Evolutionary conservation across 2,797 vertebrate genomes (phyloP).

Genomic region (Phalloptychus januarius): DNA sequence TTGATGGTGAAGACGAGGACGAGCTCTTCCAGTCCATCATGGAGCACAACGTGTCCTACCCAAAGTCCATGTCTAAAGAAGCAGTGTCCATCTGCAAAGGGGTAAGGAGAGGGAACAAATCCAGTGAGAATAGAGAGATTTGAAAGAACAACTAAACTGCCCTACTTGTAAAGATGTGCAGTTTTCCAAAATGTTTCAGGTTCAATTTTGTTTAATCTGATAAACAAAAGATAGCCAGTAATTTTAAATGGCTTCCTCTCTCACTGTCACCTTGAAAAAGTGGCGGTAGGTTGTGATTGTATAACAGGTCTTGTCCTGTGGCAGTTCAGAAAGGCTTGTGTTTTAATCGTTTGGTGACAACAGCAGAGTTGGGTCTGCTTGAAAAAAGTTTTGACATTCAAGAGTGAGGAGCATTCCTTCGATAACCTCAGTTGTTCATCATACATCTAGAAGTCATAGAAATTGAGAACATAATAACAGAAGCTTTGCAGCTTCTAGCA

Average conservation of each 20-base stretch:
- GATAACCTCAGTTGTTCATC: not conserved
- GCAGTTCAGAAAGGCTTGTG: not conserved
- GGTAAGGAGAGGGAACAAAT: conserved; percentile 75
- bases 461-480: not conserved
- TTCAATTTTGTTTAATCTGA: not conserved
- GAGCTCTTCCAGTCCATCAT: conserved; percentile 99
- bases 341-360: not conserved
- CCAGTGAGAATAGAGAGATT: not conserved
- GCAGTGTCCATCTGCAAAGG: conserved; percentile 99
- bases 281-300: not conserved
- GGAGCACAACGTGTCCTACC: conserved; percentile 98
- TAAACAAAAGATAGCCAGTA: not conserved
- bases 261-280: not conserved
- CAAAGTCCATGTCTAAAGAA: conserved; percentile 97
- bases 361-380: not conserved
- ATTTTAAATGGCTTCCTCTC: not conserved
- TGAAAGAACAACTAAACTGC: not conserved
- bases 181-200: not conserved
- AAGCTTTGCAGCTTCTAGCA: not conserved
- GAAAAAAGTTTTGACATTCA: not conserved
- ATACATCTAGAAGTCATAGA: not conserved
- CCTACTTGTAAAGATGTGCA: not conserved
- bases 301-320: not conserved
- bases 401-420: not conserved
- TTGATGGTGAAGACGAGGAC: conserved; percentile 97